phyloP scores from a whole-genome alignment of 2,797 vertebrate species.

The Myripristis murdjan region DNA sequence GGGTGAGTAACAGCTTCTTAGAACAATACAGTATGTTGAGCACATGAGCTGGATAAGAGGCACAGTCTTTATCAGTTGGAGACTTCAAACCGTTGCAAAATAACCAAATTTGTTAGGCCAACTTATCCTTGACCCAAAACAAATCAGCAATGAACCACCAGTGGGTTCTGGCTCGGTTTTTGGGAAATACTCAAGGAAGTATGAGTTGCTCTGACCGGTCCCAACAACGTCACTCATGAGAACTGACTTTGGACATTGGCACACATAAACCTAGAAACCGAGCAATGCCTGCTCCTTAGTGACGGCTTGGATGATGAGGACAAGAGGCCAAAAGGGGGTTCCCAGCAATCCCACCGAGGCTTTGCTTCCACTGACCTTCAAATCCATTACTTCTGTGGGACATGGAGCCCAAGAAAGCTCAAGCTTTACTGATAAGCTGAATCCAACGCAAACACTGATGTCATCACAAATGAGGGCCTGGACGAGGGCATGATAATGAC shows the following conservation, averaged over 20 bases:
- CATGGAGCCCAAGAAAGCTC: constrained; percentile 54
- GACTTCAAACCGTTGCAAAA: not conserved
- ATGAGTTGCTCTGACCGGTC: constrained; percentile 22
- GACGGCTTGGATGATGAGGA: constrained; percentile 46
- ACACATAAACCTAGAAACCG: constrained; percentile 47
- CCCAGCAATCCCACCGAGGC: constrained; percentile 61
- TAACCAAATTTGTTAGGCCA: not conserved
- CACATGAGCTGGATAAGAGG: too few relatives aligned
- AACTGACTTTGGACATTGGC: constrained; percentile 37
- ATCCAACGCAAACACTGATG: constrained; percentile 79
- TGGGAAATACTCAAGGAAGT: constrained; percentile 59
- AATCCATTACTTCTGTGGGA: constrained; percentile 70
- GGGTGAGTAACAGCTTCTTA: constrained; percentile 15
- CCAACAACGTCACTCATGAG: constrained; percentile 32
- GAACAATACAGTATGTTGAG: not conserved
- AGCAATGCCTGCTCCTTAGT: constrained; percentile 15
- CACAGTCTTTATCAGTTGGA: too few relatives aligned
- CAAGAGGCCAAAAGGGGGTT: constrained; percentile 64
- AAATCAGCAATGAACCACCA: constrained; percentile 1
- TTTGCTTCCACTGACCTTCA: constrained; percentile 50
- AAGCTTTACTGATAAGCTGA: constrained; percentile 65
- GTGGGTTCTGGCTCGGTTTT: constrained; percentile 25
- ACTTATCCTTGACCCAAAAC: constrained; percentile 32
- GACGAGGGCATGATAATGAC: constrained; percentile 47
- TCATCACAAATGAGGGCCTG: constrained; percentile 61